phyloP scores from a whole-genome alignment of 2,888 invertebrate genomes.

The Sepioteuthis lessoniana region DNA sequence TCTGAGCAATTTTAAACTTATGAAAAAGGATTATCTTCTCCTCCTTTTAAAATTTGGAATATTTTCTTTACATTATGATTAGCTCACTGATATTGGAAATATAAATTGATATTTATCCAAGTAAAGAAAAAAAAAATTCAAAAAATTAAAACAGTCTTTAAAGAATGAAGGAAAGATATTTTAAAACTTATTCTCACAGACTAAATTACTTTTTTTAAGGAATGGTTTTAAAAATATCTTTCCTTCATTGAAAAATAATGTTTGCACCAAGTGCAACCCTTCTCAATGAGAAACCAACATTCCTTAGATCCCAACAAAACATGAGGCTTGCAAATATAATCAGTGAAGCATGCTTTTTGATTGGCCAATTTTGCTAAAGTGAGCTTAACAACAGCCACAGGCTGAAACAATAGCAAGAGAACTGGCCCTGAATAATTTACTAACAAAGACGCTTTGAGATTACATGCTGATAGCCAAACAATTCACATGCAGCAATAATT shows the following conservation, averaged over 20 bases:
- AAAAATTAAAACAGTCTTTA: neutral
- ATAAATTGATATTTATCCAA: neutral
- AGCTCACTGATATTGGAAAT: neutral
- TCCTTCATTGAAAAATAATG: neutral
- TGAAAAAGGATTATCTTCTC: too few relatives aligned
- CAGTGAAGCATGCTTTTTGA: conserved; percentile 33
- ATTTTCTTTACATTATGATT: too few relatives aligned
- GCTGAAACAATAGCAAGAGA: neutral
- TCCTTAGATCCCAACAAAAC: conserved; percentile 21
- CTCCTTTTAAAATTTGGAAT: too few relatives aligned
- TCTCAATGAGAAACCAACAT: conserved; percentile 20
- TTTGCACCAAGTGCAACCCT: neutral
- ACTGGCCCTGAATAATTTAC: neutral
- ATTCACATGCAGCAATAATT: conserved; percentile 44
- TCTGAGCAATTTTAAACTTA: too few relatives aligned
- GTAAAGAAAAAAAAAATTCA: too few relatives aligned
- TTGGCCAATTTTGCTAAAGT: neutral
- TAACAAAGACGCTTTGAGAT: neutral
- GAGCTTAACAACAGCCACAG: conserved; percentile 16
- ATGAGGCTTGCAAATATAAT: neutral
- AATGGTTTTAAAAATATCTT: too few relatives aligned
- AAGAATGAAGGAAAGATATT: neutral
- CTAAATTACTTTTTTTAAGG: too few relatives aligned
- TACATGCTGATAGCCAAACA: conserved; percentile 24
- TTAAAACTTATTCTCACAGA: neutral